Evolutionary conservation across 2,888 invertebrate genomes (phyloP).

Genomic region (Drosophila rellima): DNA sequence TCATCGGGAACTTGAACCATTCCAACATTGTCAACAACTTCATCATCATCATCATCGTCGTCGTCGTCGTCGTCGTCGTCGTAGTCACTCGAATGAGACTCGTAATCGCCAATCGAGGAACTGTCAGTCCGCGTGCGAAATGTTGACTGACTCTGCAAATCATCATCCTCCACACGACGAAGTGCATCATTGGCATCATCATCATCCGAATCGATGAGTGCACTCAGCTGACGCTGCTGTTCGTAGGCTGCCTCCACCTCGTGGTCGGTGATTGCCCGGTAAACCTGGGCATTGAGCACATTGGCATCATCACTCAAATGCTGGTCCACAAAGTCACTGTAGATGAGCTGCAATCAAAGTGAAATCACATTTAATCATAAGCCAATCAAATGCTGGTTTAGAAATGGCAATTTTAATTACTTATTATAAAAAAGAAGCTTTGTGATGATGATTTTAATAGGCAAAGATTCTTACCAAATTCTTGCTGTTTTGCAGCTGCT

Average conservation of each 20-base stretch:
- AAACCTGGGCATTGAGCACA: conserved; percentile 74
- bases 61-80: conserved; percentile 84
- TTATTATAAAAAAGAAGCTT: no score
- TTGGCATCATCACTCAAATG: conserved; percentile 63
- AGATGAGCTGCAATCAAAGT: conserved; percentile 70
- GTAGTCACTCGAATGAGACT: conserved; percentile 85
- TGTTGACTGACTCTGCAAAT: conserved; percentile 75
- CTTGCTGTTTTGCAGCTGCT: conserved; percentile 68
- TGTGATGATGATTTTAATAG: no score
- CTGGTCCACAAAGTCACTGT: conserved; percentile 76
- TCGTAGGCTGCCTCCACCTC: conserved; percentile 58
- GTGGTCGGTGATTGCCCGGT: conserved; percentile 59
- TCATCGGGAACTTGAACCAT: conserved; percentile 11
- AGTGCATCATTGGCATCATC: conserved; percentile 9
- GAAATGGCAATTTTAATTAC: no score
- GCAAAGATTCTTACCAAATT: conserved; percentile 72
- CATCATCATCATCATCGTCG: conserved; percentile 58
- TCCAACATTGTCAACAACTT: conserved; percentile 28
- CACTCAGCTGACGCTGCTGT: conserved; percentile 53
- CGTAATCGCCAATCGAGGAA: conserved; percentile 85
- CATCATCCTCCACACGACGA: conserved; percentile 50
- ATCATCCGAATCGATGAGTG: conserved; percentile 45
- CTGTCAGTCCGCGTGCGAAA: conserved; percentile 84
- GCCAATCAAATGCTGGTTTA: no score
- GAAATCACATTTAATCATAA: not conserved